phyloP scores from a whole-genome alignment of 2,113 vertebrate species.

The Muntiacus reevesi region DNA sequence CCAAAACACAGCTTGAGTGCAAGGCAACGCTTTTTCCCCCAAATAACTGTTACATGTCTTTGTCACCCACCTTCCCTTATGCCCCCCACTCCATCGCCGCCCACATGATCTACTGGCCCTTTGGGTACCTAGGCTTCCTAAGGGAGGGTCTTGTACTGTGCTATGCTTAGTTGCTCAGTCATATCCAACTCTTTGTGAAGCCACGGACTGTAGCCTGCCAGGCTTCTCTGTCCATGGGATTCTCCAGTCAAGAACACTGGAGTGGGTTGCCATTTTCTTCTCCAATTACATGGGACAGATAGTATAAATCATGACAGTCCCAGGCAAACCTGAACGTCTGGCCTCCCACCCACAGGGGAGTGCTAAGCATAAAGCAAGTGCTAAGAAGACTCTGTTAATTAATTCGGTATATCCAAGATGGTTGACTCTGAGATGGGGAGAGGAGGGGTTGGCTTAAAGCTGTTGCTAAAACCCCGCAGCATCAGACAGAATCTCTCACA shows the following conservation, averaged over 20 bases:
- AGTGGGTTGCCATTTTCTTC: not conserved
- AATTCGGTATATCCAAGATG: not conserved
- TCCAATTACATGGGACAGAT: not conserved
- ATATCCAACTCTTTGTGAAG: not conserved
- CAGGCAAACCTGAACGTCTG: not conserved
- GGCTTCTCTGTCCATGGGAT: not conserved
- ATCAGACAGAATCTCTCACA: not conserved
- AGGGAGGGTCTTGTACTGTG: not conserved
- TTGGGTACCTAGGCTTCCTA: not conserved
- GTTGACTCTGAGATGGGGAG: not conserved
- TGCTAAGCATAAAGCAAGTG: not conserved
- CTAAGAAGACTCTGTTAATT: not conserved
- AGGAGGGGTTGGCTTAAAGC: not conserved
- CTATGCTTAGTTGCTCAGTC: not conserved
- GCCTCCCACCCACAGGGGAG: not conserved
- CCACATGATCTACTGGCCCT: no score
- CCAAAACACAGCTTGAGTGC: not conserved
- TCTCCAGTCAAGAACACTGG: not conserved
- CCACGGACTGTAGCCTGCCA: not conserved
- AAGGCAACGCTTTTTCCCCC: not conserved
- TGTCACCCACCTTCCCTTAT: not conserved
- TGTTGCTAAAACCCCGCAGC: not conserved
- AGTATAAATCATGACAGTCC: not conserved
- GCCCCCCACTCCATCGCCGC: accelerated
- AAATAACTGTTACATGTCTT: not conserved